Conservation (phyloP, 2,113 vertebrate species). For the Bettongia penicillata region DNA sequence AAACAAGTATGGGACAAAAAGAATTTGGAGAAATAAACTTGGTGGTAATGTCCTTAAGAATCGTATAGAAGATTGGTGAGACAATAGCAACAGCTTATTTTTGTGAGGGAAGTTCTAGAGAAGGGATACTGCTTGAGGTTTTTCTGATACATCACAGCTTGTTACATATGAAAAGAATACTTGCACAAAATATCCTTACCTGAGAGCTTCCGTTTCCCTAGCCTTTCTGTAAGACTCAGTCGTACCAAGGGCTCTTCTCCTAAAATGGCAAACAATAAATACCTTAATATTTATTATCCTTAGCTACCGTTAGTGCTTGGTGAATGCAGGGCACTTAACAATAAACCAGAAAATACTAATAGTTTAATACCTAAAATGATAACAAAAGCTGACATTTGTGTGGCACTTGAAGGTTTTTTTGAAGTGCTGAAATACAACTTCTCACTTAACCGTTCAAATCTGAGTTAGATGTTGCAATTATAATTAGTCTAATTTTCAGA, state of each 20-base stretch:
- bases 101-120: background rate
- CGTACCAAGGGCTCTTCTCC: conserved; percentile 84
- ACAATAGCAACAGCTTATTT: background rate
- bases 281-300: background rate
- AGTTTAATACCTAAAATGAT: background rate
- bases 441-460: background rate
- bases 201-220: conserved; percentile 84
- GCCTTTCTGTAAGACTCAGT: conserved; percentile 84
- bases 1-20: background rate
- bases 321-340: background rate
- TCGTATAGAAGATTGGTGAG: background rate
- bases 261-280: conserved; percentile 32
- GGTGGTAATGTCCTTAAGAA: background rate
- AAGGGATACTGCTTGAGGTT: background rate
- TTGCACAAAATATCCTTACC: conserved; percentile 68
- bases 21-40: conserved; percentile 6
- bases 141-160: background rate
- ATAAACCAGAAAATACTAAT: background rate
- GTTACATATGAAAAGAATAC: background rate
- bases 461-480: background rate
- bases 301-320: background rate
- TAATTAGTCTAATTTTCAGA: background rate
- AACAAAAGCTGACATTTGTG: background rate
- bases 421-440: background rate
- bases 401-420: background rate